These are phyloP conservation scores for Eupeodes luniger DNA, from an alignment of 2,888 invertebrate genomes.

Conservation along the genomic window DNA sequence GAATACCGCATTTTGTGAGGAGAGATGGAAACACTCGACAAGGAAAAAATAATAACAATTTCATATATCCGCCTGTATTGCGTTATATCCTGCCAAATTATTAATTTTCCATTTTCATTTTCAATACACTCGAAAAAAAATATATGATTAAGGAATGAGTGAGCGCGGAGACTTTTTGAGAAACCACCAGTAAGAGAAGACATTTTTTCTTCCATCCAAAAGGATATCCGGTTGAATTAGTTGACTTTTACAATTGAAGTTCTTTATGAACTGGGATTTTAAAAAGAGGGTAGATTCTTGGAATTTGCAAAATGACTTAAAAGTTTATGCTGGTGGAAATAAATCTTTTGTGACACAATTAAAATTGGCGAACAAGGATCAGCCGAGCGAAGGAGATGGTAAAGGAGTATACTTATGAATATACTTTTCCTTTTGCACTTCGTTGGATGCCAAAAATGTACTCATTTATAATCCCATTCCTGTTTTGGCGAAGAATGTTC, in stretches of 20 bases:
- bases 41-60: slow-evolving; percentile 20
- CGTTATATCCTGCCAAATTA: slow-evolving; percentile 73
- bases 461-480: background rate
- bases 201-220: slow-evolving; percentile 24
- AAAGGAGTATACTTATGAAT: background rate
- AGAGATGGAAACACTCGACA: background rate
- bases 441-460: slow-evolving; percentile 10
- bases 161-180: background rate
- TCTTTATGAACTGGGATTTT: background rate
- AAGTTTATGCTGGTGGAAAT: slow-evolving; percentile 53
- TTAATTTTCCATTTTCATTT: slow-evolving; percentile 75
- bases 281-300: slow-evolving; percentile 12
- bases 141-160: background rate
- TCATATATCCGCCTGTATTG: slow-evolving; percentile 34
- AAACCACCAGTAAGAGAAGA: background rate
- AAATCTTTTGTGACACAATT: slow-evolving; percentile 66
- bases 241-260: slow-evolving; percentile 27
- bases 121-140: slow-evolving; percentile 14
- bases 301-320: slow-evolving; percentile 45
- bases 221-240: slow-evolving; percentile 74
- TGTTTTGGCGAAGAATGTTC: too few species aligned
- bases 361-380: slow-evolving; percentile 33
- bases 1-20: slow-evolving; percentile 37
- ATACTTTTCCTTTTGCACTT: slow-evolving; percentile 18
- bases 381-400: background rate